Conservation (phyloP, 2,113 vertebrate species). For the Pyrgilauda ruficollis region DNA sequence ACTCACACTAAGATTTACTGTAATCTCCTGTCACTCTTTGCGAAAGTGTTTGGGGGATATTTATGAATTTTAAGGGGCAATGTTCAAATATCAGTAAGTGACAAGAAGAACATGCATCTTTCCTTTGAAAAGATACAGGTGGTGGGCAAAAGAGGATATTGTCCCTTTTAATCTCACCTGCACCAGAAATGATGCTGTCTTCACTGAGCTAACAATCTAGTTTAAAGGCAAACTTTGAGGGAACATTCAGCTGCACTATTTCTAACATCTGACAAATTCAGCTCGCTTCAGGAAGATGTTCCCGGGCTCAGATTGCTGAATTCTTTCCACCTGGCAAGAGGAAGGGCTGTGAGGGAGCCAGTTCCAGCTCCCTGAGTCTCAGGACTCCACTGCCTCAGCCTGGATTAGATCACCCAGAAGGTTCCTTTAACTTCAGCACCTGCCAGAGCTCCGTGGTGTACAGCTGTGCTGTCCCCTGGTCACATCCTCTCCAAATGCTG, state of each 20-base stretch:
- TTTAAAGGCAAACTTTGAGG: neutral
- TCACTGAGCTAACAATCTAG: neutral
- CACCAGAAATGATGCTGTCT: neutral
- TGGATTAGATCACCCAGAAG: constrained; percentile 6
- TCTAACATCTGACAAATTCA: neutral
- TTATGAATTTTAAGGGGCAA: neutral
- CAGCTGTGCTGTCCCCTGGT: neutral
- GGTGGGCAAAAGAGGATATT: neutral
- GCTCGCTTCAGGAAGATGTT: constrained; percentile 12
- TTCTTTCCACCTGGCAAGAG: constrained; percentile 10
- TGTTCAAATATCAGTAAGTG: neutral
- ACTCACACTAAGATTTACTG: neutral
- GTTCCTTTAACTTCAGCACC: neutral
- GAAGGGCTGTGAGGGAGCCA: neutral
- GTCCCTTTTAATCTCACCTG: neutral
- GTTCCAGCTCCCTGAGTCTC: neutral
- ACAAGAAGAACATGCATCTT: neutral
- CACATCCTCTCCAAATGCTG: neutral
- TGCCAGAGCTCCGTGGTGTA: neutral
- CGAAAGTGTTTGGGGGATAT: neutral
- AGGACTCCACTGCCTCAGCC: neutral
- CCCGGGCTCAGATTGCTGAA: neutral
- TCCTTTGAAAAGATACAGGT: neutral
- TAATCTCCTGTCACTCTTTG: neutral
- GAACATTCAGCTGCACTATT: neutral